A percentile compares a stretch with the other conserved stretches of the same genome.
Evolutionary conservation across 2,113 vertebrate genomes (phyloP).

Genomic region (Zosterops japonicus): DNA sequence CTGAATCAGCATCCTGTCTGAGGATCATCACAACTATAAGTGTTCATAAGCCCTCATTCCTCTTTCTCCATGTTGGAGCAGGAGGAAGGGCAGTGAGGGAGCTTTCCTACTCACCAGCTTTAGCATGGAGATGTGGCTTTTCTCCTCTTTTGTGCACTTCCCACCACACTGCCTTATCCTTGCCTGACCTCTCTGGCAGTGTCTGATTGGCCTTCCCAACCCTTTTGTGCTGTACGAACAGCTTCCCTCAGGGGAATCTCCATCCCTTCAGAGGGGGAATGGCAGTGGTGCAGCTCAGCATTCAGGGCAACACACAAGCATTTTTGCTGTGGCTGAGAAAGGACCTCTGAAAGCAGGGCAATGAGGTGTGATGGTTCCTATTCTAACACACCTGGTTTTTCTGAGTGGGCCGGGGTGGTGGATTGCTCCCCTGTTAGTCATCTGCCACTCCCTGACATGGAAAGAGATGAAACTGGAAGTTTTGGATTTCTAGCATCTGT

Average conservation of each 20-base stretch:
- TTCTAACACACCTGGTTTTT: neutral
- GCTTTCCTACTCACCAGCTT: neutral
- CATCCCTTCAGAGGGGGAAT: neutral
- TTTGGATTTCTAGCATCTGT: neutral
- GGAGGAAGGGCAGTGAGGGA: neutral
- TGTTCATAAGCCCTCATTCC: fast-evolving
- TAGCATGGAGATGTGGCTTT: neutral
- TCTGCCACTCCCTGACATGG: neutral
- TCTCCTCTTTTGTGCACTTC: neutral
- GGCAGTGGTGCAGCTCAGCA: neutral
- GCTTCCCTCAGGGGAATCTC: neutral
- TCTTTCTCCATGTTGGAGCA: fast-evolving
- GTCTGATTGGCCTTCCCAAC: neutral
- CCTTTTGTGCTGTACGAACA: neutral
- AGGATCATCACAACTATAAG: neutral
- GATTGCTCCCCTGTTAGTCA: neutral
- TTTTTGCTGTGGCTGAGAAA: neutral
- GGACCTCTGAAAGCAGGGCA: neutral
- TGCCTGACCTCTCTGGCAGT: fast-evolving
- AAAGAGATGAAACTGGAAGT: neutral
- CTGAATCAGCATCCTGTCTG: neutral
- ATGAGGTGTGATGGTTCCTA: neutral
- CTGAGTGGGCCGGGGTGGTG: fast-evolving
- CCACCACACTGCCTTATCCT: neutral
- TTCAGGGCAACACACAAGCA: neutral